These are phyloP conservation scores for Falco concolor DNA, from an alignment of 2,797 vertebrate species.

Conservation along the genomic window DNA sequence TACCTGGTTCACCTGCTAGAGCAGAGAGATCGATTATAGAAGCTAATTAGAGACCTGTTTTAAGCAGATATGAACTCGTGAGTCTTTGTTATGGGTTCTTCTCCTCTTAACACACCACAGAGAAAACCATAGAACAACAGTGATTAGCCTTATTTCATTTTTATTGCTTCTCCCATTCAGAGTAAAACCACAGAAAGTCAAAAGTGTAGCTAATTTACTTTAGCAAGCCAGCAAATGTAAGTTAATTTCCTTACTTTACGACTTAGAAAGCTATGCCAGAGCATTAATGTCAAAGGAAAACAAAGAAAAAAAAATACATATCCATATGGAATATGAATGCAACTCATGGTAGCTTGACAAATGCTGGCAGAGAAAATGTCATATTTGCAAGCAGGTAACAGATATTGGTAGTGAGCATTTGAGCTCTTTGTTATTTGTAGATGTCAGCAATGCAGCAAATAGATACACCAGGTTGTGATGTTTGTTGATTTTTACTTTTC, in stretches of 20 bases:
- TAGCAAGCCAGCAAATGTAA: conserved; percentile 64
- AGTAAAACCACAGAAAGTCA: conserved; percentile 67
- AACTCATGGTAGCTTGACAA: conserved; percentile 13
- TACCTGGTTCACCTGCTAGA: conserved; percentile 64
- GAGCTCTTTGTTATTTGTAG: neutral
- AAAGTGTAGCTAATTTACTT: conserved; percentile 72
- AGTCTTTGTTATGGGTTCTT: conserved; percentile 64
- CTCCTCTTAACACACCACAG: conserved; percentile 51
- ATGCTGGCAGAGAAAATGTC: neutral
- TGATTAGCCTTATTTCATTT: conserved; percentile 75
- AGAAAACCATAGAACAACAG: conserved; percentile 62
- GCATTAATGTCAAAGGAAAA: conserved; percentile 52
- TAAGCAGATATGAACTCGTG: conserved; percentile 63
- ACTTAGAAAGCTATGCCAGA: conserved; percentile 49
- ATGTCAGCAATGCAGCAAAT: neutral
- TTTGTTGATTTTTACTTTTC: neutral
- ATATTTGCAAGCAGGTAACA: neutral
- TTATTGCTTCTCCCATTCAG: conserved; percentile 68
- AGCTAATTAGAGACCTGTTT: conserved; percentile 74
- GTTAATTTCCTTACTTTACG: conserved; percentile 66
- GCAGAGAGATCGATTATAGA: conserved; percentile 68
- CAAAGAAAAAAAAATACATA: neutral
- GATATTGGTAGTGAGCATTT: neutral
- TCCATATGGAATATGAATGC: conserved; percentile 31
- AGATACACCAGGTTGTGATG: neutral